A percentile compares a stretch with the other conserved stretches of the same genome.
These are phyloP conservation scores for Cyphomyrus discorhynchus DNA, from an alignment of 2,113 vertebrate genomes.

Conservation along the genomic window DNA sequence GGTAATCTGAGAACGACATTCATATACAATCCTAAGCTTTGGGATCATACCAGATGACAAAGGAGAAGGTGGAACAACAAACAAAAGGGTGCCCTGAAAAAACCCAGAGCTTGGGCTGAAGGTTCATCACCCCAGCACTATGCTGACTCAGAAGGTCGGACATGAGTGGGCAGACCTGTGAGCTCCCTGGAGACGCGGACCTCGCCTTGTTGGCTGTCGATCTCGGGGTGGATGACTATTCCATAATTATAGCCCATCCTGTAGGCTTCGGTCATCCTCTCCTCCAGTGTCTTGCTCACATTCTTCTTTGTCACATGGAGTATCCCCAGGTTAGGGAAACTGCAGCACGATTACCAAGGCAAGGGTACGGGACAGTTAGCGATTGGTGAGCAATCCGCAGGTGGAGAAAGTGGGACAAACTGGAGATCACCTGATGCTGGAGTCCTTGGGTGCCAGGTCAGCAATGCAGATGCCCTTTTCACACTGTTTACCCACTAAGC, in stretches of 20 bases:
- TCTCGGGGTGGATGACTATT: conserved; percentile 76
- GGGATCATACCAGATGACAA: not conserved
- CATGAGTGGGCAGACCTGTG: conserved; percentile 59
- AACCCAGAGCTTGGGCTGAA: not conserved
- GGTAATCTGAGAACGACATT: conserved; percentile 64
- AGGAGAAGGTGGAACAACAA: not conserved
- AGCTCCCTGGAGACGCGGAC: conserved; percentile 73
- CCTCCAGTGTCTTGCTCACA: conserved; percentile 84
- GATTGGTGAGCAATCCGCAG: not conserved
- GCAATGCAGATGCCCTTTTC: conserved; percentile 86
- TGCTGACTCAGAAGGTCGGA: not conserved
- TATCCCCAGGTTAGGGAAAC: conserved; percentile 93
- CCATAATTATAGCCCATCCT: conserved; percentile 80
- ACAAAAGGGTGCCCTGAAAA: not conserved
- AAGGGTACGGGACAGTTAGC: not conserved
- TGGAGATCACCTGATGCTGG: conserved; percentile 70
- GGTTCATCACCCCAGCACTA: not conserved
- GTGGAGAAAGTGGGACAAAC: not conserved
- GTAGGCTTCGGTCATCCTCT: conserved; percentile 84
- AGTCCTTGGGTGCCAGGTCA: conserved; percentile 81
- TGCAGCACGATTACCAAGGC: conserved; percentile 33
- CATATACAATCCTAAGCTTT: not conserved
- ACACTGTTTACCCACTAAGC: conserved; percentile 92
- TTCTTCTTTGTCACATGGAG: conserved; percentile 98
- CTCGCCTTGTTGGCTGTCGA: conserved; percentile 71